A percentile compares a stretch with the other conserved stretches of the same genome.
Conservation (phyloP, 2,797 vertebrate genomes). For the Capromys pilorides region DNA sequence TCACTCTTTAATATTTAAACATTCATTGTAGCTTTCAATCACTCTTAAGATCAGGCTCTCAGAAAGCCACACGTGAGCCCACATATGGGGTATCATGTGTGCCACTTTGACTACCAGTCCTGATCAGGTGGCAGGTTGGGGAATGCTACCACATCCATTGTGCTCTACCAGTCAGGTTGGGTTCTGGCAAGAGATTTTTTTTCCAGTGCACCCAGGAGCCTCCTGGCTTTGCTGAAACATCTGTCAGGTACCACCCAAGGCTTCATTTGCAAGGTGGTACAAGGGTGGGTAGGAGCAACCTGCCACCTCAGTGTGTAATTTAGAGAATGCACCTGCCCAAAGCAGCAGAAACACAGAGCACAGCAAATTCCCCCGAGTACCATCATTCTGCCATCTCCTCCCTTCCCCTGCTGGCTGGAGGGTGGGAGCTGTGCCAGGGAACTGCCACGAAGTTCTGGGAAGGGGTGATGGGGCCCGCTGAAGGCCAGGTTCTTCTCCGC, state of each 20-base stretch:
- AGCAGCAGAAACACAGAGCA: constrained; percentile 61
- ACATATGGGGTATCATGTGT: too few species aligned
- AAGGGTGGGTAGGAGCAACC: constrained; percentile 46
- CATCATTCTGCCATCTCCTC: constrained; percentile 68
- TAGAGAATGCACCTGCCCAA: constrained; percentile 72
- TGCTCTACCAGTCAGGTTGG: not conserved
- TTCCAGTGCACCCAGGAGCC: constrained; percentile 49
- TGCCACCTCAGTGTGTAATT: constrained; percentile 34
- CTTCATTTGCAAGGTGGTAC: constrained; percentile 55
- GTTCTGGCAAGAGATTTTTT: constrained; percentile 53
- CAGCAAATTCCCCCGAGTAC: not conserved
- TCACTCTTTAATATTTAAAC: not conserved
- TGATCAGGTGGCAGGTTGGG: too few species aligned
- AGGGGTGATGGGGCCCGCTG: not conserved
- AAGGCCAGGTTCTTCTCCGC: constrained; percentile 28
- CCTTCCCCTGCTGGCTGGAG: not conserved
- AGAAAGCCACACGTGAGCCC: not conserved
- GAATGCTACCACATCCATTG: not conserved
- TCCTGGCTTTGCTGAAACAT: constrained; percentile 35
- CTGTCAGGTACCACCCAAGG: not conserved
- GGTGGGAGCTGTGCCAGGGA: constrained; percentile 54
- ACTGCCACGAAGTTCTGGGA: constrained; percentile 33
- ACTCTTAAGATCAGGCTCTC: not conserved
- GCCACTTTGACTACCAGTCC: not conserved
- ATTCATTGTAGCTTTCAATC: not conserved